Base-by-base conservation (phyloP, 2,888 invertebrate genomes). In the Tetranychus truncatus region DNA sequence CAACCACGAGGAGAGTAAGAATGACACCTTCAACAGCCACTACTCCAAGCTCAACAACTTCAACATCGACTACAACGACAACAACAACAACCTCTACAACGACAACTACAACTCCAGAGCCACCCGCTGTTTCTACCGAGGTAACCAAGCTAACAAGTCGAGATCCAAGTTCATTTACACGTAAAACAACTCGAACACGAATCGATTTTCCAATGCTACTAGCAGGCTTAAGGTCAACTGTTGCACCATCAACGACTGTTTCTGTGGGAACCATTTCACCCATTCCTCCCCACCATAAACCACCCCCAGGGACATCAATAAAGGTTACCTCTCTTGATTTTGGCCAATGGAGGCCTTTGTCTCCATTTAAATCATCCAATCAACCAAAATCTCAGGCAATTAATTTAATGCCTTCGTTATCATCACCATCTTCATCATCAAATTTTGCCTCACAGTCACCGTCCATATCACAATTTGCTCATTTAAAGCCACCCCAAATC, bases 261-360 rank as follows among this genome's bases (percentile, higher is more conserved):
- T 55, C 55, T 55, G 11, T 55, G 6, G 55, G 55, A 55, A 69
- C 69, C 1, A 20, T 24, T 6, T 20, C 20, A n/a, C 34, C 69
- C 6, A 69, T 69, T 11, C 69, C 69, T 20, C 3, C 34, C 0
- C 4, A 69, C 34, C 69, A 69, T 69, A 69, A 69, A 24, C 69
- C 34, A 20, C 21, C 69, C 1, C 69, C 69, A 6, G 69, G 69
- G 11, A 69, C 20, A 24, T 24, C 69, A 69, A 69, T 69, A 11
- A 69, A 69, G 20, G 69, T 69, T 6, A 24, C 69, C 18, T 69
- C 69, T 24, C 20, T 69, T 24, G 69, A 69, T 7, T 69, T 24
- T 69, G 69, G 69, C 20, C 69, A 69, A 69, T 69, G 69, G 69
- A 20, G 69, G 11, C 69, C 69, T 7, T 69, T 69, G 69, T 24